phyloP scores from a whole-genome alignment of 2,113 vertebrate species.

The Balaeniceps rex region DNA sequence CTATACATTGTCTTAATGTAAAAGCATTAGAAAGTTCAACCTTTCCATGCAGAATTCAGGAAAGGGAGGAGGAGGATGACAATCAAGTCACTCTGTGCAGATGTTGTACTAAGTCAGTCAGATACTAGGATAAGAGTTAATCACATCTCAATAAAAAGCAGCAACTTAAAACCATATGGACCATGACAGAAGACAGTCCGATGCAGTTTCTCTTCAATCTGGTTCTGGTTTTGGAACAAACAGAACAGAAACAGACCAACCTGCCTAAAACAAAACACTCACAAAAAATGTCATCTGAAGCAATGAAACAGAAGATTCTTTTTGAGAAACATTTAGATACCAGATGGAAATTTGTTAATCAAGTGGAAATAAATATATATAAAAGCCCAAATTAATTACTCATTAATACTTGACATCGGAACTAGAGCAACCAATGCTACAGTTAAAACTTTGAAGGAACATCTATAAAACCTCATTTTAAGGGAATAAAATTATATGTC shows the following conservation, averaged over 20 bases:
- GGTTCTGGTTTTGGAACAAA: not conserved
- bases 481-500: not conserved
- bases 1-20: constrained; percentile 17
- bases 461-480: not conserved
- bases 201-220: not conserved
- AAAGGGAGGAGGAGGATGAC: not conserved
- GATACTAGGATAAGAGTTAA: not conserved
- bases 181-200: not conserved
- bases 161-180: not conserved
- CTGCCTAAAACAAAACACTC: not conserved
- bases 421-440: not conserved
- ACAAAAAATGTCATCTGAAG: not conserved
- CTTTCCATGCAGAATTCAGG: not conserved
- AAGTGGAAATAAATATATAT: not conserved
- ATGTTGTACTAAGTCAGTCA: not conserved
- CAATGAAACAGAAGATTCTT: not conserved
- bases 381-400: not conserved
- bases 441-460: not conserved
- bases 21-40: not conserved
- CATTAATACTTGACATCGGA: not conserved
- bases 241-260: not conserved
- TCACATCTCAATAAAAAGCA: not conserved
- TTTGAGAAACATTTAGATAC: not conserved
- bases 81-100: not conserved
- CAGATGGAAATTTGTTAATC: not conserved